Evolutionary conservation across 2,888 invertebrate genomes (phyloP).

Genomic region (Arctia plantaginis): DNA sequence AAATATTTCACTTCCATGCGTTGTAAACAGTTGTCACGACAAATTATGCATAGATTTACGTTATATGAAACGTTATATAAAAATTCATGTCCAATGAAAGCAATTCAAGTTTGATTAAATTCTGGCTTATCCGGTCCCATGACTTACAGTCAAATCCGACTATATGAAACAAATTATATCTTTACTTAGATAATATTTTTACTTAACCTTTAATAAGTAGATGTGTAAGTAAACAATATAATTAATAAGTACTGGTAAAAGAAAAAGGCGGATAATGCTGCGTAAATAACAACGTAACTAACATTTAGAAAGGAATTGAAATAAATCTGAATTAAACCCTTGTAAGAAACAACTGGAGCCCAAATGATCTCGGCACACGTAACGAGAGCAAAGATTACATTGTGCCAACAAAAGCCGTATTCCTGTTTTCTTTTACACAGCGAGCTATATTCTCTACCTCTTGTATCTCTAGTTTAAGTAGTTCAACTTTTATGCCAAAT

Average conservation of each 20-base stretch:
- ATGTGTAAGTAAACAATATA: neutral
- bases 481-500: neutral
- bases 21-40: neutral
- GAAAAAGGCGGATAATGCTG: neutral
- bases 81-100: neutral
- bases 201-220: neutral
- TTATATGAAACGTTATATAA: neutral
- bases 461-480: neutral
- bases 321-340: slow-evolving; percentile 45
- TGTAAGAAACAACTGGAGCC: slow-evolving; percentile 32
- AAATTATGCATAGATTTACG: neutral
- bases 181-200: neutral
- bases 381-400: slow-evolving; percentile 31
- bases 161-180: neutral
- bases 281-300: slow-evolving; percentile 31
- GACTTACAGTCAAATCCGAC: neutral
- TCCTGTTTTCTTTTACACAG: neutral
- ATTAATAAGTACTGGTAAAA: neutral
- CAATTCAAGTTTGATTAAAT: neutral
- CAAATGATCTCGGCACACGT: slow-evolving; percentile 35
- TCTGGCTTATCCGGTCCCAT: neutral
- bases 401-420: slow-evolving; percentile 26
- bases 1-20: neutral
- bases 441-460: no score
- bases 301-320: slow-evolving; percentile 35